Evolutionary conservation across 2,888 invertebrate species (phyloP).

Genomic region (Leistus spinibarbis): DNA sequence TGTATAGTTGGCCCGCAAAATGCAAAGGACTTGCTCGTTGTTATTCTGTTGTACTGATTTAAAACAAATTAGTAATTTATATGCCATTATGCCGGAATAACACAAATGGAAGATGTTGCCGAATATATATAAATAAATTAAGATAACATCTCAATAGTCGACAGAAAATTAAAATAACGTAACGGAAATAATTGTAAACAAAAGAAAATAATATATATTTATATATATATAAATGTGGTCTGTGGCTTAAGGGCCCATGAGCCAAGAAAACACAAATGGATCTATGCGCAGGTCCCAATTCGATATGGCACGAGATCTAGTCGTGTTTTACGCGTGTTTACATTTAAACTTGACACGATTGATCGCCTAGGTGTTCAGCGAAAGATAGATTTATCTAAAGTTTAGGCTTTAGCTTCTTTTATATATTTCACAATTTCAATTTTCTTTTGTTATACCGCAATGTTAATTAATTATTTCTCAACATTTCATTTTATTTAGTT

Average conservation of each 20-base stretch:
- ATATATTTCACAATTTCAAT: background rate
- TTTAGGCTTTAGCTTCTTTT: background rate
- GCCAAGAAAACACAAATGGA: too few relatives aligned
- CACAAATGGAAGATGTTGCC: background rate
- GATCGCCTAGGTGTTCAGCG: background rate
- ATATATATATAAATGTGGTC: too few relatives aligned
- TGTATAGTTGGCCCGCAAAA: background rate
- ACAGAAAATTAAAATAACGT: too few relatives aligned
- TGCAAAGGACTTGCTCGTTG: background rate
- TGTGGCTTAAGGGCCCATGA: too few relatives aligned
- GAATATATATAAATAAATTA: background rate
- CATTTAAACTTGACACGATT: background rate
- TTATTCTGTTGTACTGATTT: background rate
- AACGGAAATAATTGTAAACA: too few relatives aligned
- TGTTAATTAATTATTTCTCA: background rate
- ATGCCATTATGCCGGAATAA: background rate
- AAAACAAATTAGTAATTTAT: background rate
- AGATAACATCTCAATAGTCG: background rate
- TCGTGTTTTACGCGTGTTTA: too few relatives aligned
- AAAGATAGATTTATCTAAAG: background rate
- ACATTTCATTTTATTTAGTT: background rate
- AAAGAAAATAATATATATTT: too few relatives aligned
- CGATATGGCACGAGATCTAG: too few relatives aligned
- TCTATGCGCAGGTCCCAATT: too few relatives aligned
- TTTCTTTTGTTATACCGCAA: background rate